Evolutionary conservation across 2,888 invertebrate species (phyloP), one percentile per base, ranked within the genome.

Genomic region (Epistrophella euchroma): DNA sequence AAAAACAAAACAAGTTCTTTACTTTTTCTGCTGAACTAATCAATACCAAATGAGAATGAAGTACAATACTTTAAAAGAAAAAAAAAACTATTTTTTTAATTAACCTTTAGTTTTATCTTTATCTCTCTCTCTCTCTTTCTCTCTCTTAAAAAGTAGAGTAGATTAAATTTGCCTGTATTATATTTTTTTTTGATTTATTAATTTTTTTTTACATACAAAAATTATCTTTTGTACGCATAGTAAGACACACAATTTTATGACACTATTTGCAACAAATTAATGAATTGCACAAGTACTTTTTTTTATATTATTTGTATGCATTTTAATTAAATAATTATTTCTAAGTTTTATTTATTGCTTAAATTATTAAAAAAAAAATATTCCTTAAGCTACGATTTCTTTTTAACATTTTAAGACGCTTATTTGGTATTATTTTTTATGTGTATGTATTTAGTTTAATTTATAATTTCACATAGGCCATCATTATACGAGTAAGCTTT

Each of bases 21-120:
- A 55, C 60, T 47, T 47, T 37, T 73, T 60, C 77, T 68, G 80
- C 80, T 77, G 71, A 76, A 64, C 32, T 43, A 73, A 85, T 73
- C 72, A 80, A 84, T 73, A 85, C 85, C 85, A 85, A 85, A 85
- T 73, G 85, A 60, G 70, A 85, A 85, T 75, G 66, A 80, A 80
- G 80, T 85, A 85, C 85, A 85, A 85, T 75, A 73, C 47, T 52
- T 37, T 22, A 60, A 60, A 60, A 37, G 4, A 58, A 10, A 35
- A 28, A 32, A 15, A 40, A 40, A 40, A 40, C 4, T 4, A 43
- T 15, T 66, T 19, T 64, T 45, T 64, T 62, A 32, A 37, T 74
- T 52, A 60, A 56, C 32, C 25, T 52, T 52, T 60, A 22, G 5
- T 64, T 79, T 22, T 74, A 55, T 68, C 19, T 80, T 58, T 32